Conservation (phyloP, 2,113 vertebrate genomes). For the Beaufortia kweichowensis region DNA sequence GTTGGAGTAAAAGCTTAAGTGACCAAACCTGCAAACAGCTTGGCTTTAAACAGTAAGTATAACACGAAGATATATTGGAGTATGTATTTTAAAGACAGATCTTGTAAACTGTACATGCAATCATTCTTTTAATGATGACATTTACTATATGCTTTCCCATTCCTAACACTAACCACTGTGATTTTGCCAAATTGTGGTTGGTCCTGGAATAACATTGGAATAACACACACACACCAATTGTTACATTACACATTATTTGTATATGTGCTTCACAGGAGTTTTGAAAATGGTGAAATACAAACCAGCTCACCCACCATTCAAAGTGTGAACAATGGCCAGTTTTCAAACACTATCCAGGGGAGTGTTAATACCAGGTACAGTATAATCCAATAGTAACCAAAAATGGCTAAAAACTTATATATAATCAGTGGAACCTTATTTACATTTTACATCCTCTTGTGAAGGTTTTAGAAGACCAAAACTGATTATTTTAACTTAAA, state of each 20-base stretch:
- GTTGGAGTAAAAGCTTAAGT: conserved; percentile 43
- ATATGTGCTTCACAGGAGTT: conserved; percentile 47
- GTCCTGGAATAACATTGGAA: no score
- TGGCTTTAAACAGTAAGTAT: conserved; percentile 53
- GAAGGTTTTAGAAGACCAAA: no score
- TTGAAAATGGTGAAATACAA: not conserved
- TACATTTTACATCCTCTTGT: no score
- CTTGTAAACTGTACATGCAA: not conserved
- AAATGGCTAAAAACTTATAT: no score
- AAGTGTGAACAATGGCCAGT: not conserved
- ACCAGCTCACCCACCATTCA: conserved; percentile 20
- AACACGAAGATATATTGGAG: not conserved
- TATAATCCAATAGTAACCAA: not conserved
- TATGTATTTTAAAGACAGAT: no score
- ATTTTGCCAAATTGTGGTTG: no score
- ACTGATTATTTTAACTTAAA: no score
- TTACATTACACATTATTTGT: conserved; percentile 9
- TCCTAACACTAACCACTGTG: no score
- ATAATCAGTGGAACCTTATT: no score
- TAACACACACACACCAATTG: not conserved
- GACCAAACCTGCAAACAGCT: conserved; percentile 58
- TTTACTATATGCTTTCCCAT: no score
- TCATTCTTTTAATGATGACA: no score
- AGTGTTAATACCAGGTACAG: conserved; percentile 43
- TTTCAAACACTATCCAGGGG: conserved; percentile 53